Evolutionary conservation across 2,113 vertebrate species (phyloP).

Genomic region (Salvelinus alpinus): DNA sequence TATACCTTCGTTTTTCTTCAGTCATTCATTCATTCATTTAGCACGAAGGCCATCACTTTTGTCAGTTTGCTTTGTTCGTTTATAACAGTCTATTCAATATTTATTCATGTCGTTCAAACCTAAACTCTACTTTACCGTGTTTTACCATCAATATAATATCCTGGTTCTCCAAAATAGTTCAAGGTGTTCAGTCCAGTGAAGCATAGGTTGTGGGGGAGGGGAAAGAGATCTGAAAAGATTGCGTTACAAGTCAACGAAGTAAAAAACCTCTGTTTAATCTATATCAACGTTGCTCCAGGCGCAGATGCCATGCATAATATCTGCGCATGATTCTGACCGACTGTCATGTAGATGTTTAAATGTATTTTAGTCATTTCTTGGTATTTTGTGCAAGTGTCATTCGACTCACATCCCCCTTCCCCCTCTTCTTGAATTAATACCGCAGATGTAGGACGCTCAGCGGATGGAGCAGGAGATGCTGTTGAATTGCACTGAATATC

Average conservation of each 20-base stretch:
- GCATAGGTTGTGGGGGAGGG: slow-evolving; percentile 31
- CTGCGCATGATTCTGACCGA: slow-evolving; percentile 5
- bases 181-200: slow-evolving; percentile 12
- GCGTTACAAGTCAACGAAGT: slow-evolving; percentile 2
- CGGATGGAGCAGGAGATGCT: not conserved
- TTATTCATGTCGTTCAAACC: not conserved
- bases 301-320: not conserved
- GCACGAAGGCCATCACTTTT: no score
- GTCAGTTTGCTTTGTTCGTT: no score
- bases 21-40: no score
- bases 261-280: not conserved
- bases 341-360: slow-evolving; percentile 36
- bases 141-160: not conserved
- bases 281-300: not conserved
- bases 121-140: no score
- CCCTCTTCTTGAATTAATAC: not conserved
- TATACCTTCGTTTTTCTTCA: not conserved
- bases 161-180: not conserved
- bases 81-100: not conserved
- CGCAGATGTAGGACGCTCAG: not conserved
- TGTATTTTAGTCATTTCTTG: slow-evolving; percentile 35
- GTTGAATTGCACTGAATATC: slow-evolving; percentile 18
- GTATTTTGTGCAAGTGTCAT: slow-evolving; percentile 51
- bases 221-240: slow-evolving; percentile 3
- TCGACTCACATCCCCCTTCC: slow-evolving; percentile 16